phyloP scores from a whole-genome alignment of 2,113 vertebrate species.

The Neolamprologus variostigma region DNA sequence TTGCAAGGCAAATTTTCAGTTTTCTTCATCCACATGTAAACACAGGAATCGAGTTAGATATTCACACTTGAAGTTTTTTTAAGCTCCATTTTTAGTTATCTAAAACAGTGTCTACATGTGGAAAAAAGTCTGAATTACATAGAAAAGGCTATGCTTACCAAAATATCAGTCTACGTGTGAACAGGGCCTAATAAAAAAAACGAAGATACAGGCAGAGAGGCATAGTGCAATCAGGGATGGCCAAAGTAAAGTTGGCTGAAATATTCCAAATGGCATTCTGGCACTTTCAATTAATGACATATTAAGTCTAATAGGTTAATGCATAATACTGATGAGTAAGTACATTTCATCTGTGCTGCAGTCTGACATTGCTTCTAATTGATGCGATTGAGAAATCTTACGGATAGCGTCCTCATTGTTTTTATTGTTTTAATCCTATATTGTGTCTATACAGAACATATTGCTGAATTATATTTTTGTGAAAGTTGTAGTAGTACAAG shows the following conservation, averaged over 20 bases:
- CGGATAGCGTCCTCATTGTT: neutral
- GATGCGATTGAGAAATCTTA: neutral
- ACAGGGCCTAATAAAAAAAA: neutral
- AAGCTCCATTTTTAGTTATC: neutral
- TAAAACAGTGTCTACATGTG: neutral
- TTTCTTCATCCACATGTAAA: neutral
- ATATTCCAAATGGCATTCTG: neutral
- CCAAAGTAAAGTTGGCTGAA: neutral
- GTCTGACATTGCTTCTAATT: neutral
- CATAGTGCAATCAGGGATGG: neutral
- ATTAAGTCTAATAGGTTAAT: neutral
- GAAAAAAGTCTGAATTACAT: neutral
- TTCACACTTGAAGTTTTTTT: neutral
- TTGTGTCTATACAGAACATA: neutral
- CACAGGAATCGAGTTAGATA: neutral
- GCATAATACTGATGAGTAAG: neutral
- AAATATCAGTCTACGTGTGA: neutral
- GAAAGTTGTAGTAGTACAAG: neutral
- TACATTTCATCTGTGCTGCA: neutral
- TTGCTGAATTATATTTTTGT: neutral
- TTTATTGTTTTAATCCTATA: neutral
- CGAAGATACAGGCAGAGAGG: neutral
- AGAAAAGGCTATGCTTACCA: neutral
- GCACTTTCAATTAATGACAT: neutral
- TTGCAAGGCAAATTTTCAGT: neutral